Base-by-base conservation (phyloP, 2,888 invertebrate species). In the Lypha dubia region DNA sequence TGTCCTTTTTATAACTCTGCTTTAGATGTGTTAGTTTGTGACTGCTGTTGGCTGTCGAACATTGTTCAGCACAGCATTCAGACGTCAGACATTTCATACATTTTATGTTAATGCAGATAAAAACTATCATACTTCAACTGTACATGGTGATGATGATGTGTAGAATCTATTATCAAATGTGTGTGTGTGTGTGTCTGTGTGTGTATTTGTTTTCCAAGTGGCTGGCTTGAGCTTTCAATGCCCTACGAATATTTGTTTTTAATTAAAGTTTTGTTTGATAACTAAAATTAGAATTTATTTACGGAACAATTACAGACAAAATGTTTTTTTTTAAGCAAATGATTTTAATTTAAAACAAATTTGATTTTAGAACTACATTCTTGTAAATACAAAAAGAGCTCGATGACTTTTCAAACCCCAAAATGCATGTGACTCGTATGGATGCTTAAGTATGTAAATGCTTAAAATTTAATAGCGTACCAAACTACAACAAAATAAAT, bases 401-500 rank as follows among this genome's bases (percentile, higher is more conserved):
- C n/a, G 0, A 17, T 4, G 49, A 22, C 22, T 22, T 51, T 22
- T 11, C 11, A 51, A 51, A 11, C 1, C 3, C 38, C 3, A 38
- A 38, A 38, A 8, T 38, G 3, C 13, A 38, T 3, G 6, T 38
- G 35, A 38, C 35, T 6, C 35, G 1, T 41, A 15, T 44, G n/a
- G 1, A 5, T 6, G n/a, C 20, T 6, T 49, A 4, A 49, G 3
- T 56, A 0, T 15, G n/a, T n/a, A 1, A 7, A 8, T 8, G 13
- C 24, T 5, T 15, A 24, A 4, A 0, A 3, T 49, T 35, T 15
- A 4, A 41, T 68, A 53, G 68, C 11, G 41, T 68, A 6, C 13
- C 41, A 71, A 46, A 38, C 24, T 56, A 22, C 46, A 56, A 38
- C 46, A 75, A 70, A n/a, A 82, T 76, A 71, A 75, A 71, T 70